Percentiles rank a stretch among this genome's conserved stretches.
Evolutionary conservation across 2,113 vertebrate species (phyloP).

Genomic region (Naja naja): DNA sequence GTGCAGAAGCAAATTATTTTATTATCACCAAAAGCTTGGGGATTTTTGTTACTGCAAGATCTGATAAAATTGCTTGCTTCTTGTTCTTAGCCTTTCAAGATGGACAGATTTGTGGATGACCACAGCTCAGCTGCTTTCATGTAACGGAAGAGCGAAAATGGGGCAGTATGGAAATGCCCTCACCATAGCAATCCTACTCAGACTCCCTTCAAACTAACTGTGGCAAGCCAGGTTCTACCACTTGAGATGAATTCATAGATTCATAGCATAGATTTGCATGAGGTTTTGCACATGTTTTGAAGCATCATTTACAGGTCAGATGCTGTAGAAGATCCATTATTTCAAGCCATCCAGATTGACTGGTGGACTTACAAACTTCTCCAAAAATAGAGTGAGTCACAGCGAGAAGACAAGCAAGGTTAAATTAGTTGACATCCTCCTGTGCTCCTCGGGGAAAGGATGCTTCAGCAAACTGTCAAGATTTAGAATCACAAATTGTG

Average conservation of each 20-base stretch:
- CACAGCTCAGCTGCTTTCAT: background rate
- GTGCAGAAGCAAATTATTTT: background rate
- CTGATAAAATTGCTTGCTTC: background rate
- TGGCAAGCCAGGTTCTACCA: background rate
- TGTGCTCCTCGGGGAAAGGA: background rate
- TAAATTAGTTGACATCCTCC: constrained; percentile 21
- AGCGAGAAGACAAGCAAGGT: constrained; percentile 11
- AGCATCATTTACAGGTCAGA: background rate
- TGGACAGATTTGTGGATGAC: background rate
- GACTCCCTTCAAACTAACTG: background rate
- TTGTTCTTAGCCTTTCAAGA: background rate
- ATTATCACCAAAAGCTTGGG: background rate
- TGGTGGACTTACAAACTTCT: background rate
- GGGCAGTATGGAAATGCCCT: background rate
- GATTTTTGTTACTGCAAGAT: background rate
- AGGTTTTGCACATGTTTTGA: background rate
- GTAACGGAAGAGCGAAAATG: background rate
- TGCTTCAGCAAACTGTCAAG: constrained; percentile 29
- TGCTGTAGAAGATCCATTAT: background rate
- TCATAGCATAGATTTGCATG: background rate
- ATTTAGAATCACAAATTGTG: constrained; percentile 32
- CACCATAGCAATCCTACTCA: background rate
- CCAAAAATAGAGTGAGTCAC: constrained; percentile 2
- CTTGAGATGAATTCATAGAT: background rate
- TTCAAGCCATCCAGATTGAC: background rate